Conservation (phyloP, 2,113 vertebrate genomes). For the Xerus inauris region DNA sequence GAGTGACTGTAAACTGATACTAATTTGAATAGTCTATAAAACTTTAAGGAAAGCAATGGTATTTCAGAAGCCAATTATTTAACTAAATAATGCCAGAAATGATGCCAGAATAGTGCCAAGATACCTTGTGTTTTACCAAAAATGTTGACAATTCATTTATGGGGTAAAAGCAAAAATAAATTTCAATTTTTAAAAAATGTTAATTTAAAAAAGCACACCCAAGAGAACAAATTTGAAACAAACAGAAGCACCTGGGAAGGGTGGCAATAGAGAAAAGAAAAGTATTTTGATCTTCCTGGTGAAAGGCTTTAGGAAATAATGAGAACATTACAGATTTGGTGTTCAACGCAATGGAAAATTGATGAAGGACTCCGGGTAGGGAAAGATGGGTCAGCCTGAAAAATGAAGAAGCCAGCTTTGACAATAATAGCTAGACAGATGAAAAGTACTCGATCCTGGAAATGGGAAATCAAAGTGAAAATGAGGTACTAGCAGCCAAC, state of each 20-base stretch:
- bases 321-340: conserved; percentile 34
- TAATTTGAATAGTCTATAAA: conserved; percentile 11
- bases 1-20: neutral
- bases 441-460: conserved; percentile 48
- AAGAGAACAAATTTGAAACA: neutral
- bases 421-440: conserved; percentile 63
- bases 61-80: conserved; percentile 46
- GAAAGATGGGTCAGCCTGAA: conserved; percentile 52
- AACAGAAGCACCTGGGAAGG: neutral
- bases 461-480: conserved; percentile 68
- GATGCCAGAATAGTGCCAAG: neutral
- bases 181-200: neutral
- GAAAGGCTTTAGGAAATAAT: conserved; percentile 32
- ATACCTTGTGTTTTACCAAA: neutral
- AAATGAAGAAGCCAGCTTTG: conserved; percentile 55
- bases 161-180: neutral
- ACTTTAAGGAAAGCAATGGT: neutral
- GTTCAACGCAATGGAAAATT: conserved; percentile 61
- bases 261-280: neutral
- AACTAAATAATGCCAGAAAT: neutral
- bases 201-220: conserved; percentile 19
- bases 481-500: conserved; percentile 50
- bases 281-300: neutral
- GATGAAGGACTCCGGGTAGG: conserved; percentile 27
- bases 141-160: conserved; percentile 11